Conservation (phyloP, 2,113 vertebrate species). For the Prietella phreatophila region DNA sequence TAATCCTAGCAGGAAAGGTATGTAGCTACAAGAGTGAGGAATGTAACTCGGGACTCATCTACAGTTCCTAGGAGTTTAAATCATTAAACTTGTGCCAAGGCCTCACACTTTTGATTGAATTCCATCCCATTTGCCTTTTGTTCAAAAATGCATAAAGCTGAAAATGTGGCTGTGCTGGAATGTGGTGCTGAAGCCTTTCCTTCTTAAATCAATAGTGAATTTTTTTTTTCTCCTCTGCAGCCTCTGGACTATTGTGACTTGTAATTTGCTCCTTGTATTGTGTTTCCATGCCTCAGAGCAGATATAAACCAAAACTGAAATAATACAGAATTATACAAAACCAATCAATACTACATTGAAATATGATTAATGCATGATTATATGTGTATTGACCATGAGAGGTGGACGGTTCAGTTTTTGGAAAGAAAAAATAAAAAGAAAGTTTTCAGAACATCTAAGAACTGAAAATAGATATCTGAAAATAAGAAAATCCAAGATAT, state of each 20-base stretch:
- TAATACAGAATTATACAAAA: not conserved
- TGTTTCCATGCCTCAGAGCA: not conserved
- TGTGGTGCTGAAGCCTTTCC: not conserved
- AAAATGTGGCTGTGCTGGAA: not conserved
- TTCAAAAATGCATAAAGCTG: not conserved
- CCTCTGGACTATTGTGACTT: slow-evolving; percentile 7
- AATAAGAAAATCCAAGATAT: not conserved
- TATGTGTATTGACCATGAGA: slow-evolving; percentile 8
- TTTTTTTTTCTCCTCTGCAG: not conserved
- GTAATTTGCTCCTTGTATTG: slow-evolving; percentile 2
- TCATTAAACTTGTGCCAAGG: not conserved
- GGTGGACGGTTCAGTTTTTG: not conserved
- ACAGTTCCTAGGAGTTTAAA: not conserved
- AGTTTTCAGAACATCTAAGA: not conserved
- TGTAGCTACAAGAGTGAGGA: not conserved
- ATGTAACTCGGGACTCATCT: not conserved
- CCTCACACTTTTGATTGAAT: not conserved
- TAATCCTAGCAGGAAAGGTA: not conserved
- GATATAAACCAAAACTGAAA: slow-evolving; percentile 5
- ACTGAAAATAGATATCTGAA: not conserved
- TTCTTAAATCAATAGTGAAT: slow-evolving; percentile 22
- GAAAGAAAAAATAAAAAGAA: not conserved
- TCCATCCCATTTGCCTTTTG: not conserved
- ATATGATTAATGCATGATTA: slow-evolving; percentile 24
- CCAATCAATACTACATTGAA: slow-evolving; percentile 1